Evolutionary conservation across 2,113 vertebrate species (phyloP).

Genomic region (Glaucomys volans): DNA sequence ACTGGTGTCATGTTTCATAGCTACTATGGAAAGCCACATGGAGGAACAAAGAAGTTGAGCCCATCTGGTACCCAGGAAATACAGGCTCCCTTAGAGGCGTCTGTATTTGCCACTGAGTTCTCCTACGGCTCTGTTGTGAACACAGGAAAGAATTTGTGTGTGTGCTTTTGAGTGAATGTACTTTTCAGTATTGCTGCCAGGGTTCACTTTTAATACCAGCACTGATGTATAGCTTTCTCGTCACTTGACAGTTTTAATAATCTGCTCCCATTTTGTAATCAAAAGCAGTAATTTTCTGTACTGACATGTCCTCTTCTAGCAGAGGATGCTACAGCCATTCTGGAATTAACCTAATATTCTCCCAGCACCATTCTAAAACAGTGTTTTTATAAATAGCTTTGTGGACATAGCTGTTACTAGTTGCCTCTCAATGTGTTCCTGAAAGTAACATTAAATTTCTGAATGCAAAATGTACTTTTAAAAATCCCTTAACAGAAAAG

Average conservation of each 20-base stretch:
- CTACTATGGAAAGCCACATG: rapidly evolving
- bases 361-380: conserved; percentile 73
- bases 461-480: conserved; percentile 56
- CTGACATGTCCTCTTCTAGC: conserved; percentile 57
- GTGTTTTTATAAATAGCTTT: conserved; percentile 65
- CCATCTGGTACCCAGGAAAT: not conserved
- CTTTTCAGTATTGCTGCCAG: not conserved
- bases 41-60: not conserved
- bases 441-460: conserved; percentile 76
- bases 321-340: conserved; percentile 70
- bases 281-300: conserved; percentile 21
- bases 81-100: not conserved
- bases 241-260: conserved; percentile 72
- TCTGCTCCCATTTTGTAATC: conserved; percentile 69
- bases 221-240: conserved; percentile 57
- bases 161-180: conserved; percentile 3
- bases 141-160: conserved; percentile 23
- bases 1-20: not conserved
- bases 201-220: conserved; percentile 50
- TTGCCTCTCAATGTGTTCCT: conserved; percentile 53
- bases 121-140: not conserved
- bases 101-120: not conserved
- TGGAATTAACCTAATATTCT: conserved; percentile 77
- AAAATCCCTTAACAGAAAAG: conserved; percentile 61
- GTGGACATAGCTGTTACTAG: conserved; percentile 64